Conservation (phyloP, 1,140 invertebrate species). For the Temnothorax nylanderi region DNA sequence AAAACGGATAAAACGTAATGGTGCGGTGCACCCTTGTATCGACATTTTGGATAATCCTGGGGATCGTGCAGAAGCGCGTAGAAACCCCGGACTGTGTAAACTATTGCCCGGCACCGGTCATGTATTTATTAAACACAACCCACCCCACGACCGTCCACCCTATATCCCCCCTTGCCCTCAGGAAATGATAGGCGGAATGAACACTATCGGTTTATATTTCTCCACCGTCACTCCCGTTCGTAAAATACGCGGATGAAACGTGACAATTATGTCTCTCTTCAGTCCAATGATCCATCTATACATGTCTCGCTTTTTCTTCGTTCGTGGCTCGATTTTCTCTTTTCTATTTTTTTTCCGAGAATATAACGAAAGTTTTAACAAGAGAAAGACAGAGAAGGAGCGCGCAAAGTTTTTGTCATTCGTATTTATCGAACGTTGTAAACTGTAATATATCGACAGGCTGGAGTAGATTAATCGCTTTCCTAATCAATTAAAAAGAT, state of each 20-base stretch:
- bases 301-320: constrained; percentile 1
- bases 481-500: constrained; percentile 5
- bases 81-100: constrained; percentile 81
- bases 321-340: not conserved
- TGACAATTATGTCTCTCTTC: constrained; percentile 44
- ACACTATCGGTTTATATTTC: constrained; percentile 48
- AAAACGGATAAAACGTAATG: constrained; percentile 73
- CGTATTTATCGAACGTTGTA: not conserved
- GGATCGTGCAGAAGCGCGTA: constrained; percentile 58
- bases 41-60: constrained; percentile 74
- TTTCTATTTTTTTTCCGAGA: not conserved
- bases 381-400: not conserved
- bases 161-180: constrained; percentile 28
- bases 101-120: constrained; percentile 64
- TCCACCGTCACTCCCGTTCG: not conserved
- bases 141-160: constrained; percentile 8
- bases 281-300: constrained; percentile 33
- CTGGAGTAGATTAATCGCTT: constrained; percentile 10
- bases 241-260: constrained; percentile 36
- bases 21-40: constrained; percentile 68
- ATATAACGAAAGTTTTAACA: constrained; percentile 14
- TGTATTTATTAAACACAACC: constrained; percentile 77
- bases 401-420: not conserved
- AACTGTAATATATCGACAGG: constrained; percentile 1
- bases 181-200: constrained; percentile 49